Evolutionary conservation across 1,140 invertebrate species (phyloP).

Genomic region (Lepidurus apus): DNA sequence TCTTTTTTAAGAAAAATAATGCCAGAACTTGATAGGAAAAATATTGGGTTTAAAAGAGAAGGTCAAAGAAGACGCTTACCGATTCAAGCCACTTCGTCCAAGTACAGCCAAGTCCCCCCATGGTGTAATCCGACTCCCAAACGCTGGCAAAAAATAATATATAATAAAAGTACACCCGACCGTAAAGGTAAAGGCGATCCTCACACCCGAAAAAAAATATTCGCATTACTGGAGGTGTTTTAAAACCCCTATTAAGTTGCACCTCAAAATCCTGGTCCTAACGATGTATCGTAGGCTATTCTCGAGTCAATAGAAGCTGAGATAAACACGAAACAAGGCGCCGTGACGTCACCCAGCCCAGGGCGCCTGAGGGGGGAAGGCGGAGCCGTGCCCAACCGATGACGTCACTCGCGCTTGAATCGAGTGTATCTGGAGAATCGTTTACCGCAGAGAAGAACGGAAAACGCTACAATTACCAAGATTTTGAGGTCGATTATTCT

Average conservation of each 20-base stretch:
- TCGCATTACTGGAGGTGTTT: not conserved
- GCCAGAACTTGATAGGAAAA: not conserved
- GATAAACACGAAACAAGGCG: not conserved
- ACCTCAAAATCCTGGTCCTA: not conserved
- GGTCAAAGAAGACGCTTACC: not conserved
- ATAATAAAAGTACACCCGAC: not conserved
- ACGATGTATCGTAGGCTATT: not conserved
- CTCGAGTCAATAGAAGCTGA: not conserved
- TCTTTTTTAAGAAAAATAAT: not conserved
- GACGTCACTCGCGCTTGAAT: not conserved
- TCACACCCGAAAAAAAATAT: too few species aligned
- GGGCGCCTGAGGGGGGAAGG: not conserved
- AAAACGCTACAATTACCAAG: conserved; percentile 19
- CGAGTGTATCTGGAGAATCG: not conserved
- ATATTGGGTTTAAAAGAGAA: not conserved
- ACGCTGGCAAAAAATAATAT: not conserved
- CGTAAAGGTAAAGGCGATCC: too few species aligned
- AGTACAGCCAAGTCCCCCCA: not conserved
- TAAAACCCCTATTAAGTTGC: not conserved
- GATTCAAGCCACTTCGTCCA: conserved; percentile 8
- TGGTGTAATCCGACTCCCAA: not conserved
- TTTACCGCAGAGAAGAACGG: not conserved
- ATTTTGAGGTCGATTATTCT: not conserved
- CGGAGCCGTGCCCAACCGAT: too few species aligned
- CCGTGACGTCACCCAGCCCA: not conserved